Conservation (phyloP, 2,113 vertebrate species). For the Numenius arquata region DNA sequence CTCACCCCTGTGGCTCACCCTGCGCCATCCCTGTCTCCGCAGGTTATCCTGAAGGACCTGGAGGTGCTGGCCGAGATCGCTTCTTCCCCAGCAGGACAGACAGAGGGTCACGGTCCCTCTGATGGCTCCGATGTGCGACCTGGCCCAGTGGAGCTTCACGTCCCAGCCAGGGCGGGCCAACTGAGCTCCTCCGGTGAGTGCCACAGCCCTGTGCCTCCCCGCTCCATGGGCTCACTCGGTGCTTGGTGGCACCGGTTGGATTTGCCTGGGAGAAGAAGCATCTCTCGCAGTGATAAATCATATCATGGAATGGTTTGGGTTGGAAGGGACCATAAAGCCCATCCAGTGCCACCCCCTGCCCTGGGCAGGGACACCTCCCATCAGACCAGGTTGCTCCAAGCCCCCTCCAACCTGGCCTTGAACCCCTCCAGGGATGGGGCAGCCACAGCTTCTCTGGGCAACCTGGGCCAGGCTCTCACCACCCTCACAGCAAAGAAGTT, state of each 20-base stretch:
- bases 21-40: not conserved
- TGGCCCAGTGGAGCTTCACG: constrained; percentile 78
- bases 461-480: not conserved
- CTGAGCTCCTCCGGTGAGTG: constrained; percentile 70
- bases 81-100: constrained; percentile 95
- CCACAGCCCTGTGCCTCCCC: rapidly evolving
- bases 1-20: not conserved
- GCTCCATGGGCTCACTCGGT: rapidly evolving
- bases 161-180: constrained; percentile 74
- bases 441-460: no score
- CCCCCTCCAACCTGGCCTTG: not conserved
- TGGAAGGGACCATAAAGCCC: not conserved
- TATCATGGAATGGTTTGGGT: not conserved
- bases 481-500: not conserved
- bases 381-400: not conserved
- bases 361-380: not conserved
- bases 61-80: constrained; percentile 96
- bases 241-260: not conserved
- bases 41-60: constrained; percentile 97
- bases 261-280: not conserved
- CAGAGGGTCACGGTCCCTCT: constrained; percentile 66
- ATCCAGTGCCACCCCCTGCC: not conserved
- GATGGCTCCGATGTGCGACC: constrained; percentile 65
- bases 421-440: not conserved
- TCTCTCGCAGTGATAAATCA: not conserved